Evolutionary conservation across 2,797 vertebrate genomes (phyloP).

Genomic region (Coregonus sp.): DNA sequence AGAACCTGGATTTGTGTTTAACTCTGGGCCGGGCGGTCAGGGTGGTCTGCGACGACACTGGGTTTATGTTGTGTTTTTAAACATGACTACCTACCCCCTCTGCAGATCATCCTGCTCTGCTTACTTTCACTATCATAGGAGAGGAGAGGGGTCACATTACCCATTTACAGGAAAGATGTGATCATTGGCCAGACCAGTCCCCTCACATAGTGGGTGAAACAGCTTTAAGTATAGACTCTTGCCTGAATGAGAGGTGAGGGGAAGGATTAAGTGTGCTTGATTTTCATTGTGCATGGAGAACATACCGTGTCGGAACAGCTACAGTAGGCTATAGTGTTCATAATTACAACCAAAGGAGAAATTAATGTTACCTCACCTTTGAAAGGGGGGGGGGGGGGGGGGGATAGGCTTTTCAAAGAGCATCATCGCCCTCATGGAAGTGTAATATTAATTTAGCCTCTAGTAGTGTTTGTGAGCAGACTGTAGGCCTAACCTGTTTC

Average conservation of each 20-base stretch:
- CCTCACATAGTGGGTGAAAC: constrained; percentile 4
- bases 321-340: neutral
- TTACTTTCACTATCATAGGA: constrained; percentile 44
- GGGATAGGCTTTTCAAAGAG: too few relatives aligned
- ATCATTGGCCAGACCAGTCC: neutral
- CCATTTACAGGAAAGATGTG: constrained; percentile 31
- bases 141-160: constrained; percentile 29
- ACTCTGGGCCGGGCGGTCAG: constrained; percentile 30
- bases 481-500: too few relatives aligned
- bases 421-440: too few relatives aligned
- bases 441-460: neutral
- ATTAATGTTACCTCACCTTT: too few relatives aligned
- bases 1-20: constrained; percentile 57
- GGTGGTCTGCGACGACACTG: constrained; percentile 59
- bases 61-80: constrained; percentile 62
- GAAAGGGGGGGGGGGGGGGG: too few relatives aligned
- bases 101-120: constrained; percentile 41
- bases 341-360: neutral
- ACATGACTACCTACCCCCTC: constrained; percentile 40
- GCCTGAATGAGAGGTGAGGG: neutral
- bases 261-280: too few relatives aligned
- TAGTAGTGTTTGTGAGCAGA: too few relatives aligned
- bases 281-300: neutral
- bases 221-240: neutral
- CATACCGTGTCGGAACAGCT: neutral